Evolutionary conservation across 2,888 invertebrate species (phyloP), one percentile per base, ranked within the genome.

Genomic region (Hipparchia semele): DNA sequence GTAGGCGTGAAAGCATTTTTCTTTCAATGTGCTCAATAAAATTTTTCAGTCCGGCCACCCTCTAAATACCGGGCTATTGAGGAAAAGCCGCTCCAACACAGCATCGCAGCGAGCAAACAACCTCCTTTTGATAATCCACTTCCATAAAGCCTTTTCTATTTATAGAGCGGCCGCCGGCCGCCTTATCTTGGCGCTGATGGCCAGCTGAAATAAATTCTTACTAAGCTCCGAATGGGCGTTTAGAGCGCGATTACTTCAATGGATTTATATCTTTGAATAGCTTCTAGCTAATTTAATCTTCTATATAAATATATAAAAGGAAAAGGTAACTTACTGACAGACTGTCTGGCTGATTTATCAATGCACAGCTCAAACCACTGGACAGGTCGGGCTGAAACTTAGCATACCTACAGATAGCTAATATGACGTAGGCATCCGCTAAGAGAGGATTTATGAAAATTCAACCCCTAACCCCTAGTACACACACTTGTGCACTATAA

Each of bases 81-180:
- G 8, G 46, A 1, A 23, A 53, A 53, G 51, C 53, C 53, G 13
- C 51, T 64, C 64, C 23, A 23, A 51, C 51, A 12, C 49, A 12
- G 12, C 7, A 5, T 49, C 10, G 23, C 5, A 33, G 33, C 53
- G 51, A 65, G 46, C 46, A 62, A 62, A 65, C 65, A 12, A 65
- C 6, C 53, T 65, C 33, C 65, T 53, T 65, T 65, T 51, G 51
- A 53, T 65, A 49, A 65, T 51, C 51, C 23, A 53, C 65, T 51
- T 51, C 10, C 23, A 65, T 33, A 53, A 65, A 53, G 65, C 65
- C 65, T 51, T 33, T 51, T 51, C 65, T 65, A 65, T 62, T 62
- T 49, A 62, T 62, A 53, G 64, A 8, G 49, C 9, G 23, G 23
- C 23, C 23, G 23, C 23, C 23, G 23, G 23, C 49, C 3, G 64